Base-by-base conservation (phyloP, 2,797 vertebrate species). In the Lagocephalus sceleratus region DNA sequence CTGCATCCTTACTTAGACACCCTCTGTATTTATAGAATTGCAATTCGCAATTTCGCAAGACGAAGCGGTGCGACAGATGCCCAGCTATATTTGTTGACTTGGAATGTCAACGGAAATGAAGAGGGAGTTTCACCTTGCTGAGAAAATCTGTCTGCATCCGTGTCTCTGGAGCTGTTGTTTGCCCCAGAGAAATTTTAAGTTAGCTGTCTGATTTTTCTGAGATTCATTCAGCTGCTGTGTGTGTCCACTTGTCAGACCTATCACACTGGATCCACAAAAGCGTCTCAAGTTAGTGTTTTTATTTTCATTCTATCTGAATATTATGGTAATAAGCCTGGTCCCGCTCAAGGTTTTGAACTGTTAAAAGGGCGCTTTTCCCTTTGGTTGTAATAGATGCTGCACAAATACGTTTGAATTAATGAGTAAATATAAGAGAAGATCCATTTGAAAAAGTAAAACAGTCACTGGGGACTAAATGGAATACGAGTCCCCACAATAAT, bases 121-220 rank as follows among this genome's bases (percentile, higher is more conserved):
- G 21, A 51, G 50, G 47, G 43, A 57, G 42, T n/a, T 68, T 41
- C 23, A 22, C 23, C 35, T 64, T 17, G 11, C 54, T 59, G n/a
- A 60, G 62, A 60, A n/a, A 78, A 76, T 74, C 69, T 71, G 49
- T 6, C 35, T 54, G 56, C 63, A 74, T 75, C 59, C 64, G 60
- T 51, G 59, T 56, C 51, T 68, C 68, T 56, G 55, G 63, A 19
- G 17, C 40, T 61, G 53, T 47, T 60, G 51, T 55, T 68, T 5
- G 17, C 22, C 59, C 14, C 52, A 43, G 35, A 64, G 54, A 7
- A 42, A 42, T 42, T 42, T 17, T 12, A 35, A 35, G 16, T 17
- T 6, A 42, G 1, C 40, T 42, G 32, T 11, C 39, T 15, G 39
- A 4, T 52, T 46, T 21, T 52, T 19, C 7, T 14, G 7, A 2